phyloP scores from a whole-genome alignment of 2,113 vertebrate genomes.

The Spermophilus dauricus region DNA sequence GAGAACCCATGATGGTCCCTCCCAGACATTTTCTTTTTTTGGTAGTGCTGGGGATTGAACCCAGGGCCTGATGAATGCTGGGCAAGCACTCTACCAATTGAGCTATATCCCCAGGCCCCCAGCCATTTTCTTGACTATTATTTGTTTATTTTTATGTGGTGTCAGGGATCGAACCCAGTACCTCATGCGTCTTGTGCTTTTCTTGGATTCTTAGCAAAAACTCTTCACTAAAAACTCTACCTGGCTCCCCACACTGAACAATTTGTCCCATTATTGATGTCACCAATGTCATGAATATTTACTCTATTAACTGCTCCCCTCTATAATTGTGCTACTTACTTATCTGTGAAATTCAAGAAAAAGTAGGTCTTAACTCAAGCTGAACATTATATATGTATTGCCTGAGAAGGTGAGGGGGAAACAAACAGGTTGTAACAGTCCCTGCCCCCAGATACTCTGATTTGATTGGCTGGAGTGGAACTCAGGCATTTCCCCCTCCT shows the following conservation, averaged over 20 bases:
- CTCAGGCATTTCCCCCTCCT: not conserved
- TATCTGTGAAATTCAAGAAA: not conserved
- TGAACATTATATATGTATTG: not conserved
- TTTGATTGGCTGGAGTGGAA: not conserved
- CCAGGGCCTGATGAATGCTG: no score
- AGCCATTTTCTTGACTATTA: not conserved
- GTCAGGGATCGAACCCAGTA: no score
- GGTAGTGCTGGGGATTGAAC: no score
- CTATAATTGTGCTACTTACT: not conserved
- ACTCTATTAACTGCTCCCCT: not conserved
- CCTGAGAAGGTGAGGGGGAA: not conserved
- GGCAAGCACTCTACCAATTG: no score
- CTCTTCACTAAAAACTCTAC: no score
- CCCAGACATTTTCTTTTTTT: not conserved
- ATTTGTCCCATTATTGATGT: not conserved
- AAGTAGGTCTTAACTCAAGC: not conserved
- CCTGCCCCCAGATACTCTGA: not conserved
- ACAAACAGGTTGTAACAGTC: not conserved
- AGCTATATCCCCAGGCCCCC: no score
- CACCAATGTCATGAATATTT: not conserved
- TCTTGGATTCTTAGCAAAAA: not conserved
- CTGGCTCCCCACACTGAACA: not conserved
- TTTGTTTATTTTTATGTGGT: no score
- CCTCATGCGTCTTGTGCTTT: not conserved
- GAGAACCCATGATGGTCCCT: fast-evolving